A percentile compares a stretch with the other conserved stretches of the same genome.
phyloP scores from a whole-genome alignment of 1,140 invertebrate genomes.

The Pygmarrhopalites habei region DNA sequence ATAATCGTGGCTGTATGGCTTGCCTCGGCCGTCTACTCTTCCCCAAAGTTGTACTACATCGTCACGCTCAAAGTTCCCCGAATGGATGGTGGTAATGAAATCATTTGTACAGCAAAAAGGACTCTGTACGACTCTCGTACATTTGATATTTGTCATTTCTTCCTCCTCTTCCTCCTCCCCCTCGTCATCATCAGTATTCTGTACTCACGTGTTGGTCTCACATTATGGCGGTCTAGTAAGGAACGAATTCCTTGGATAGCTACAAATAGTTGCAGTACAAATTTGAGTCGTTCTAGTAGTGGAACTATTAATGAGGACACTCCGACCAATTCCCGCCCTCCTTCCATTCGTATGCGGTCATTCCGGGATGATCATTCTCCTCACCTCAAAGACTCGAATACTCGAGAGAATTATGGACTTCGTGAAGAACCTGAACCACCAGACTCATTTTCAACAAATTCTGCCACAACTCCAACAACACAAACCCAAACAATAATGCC shows the following conservation, averaged over 20 bases:
- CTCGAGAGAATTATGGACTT: background rate
- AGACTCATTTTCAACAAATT: background rate
- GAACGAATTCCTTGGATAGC: background rate
- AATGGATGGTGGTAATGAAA: slow-evolving; percentile 54
- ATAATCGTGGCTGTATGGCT: slow-evolving; percentile 67
- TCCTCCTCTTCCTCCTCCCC: slow-evolving; percentile 63
- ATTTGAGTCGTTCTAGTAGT: background rate
- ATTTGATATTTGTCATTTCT: slow-evolving; percentile 67
- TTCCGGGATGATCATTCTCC: too few relatives aligned
- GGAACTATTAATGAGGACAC: background rate
- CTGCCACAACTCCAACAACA: too few relatives aligned
- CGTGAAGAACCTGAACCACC: background rate
- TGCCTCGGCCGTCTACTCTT: slow-evolving; percentile 63
- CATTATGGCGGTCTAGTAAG: slow-evolving; percentile 57
- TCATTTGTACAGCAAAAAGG: slow-evolving; percentile 63
- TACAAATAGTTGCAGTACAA: background rate
- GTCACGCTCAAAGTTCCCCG: slow-evolving; percentile 49
- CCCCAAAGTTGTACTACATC: slow-evolving; percentile 64
- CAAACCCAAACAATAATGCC: too few relatives aligned
- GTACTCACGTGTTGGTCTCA: slow-evolving; percentile 64
- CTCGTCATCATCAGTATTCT: slow-evolving; percentile 62
- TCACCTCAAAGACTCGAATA: background rate
- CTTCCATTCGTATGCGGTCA: background rate
- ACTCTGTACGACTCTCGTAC: slow-evolving; percentile 65
- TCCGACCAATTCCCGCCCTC: background rate